Evolutionary conservation across 2,888 invertebrate species (phyloP).

Genomic region (Agapostemon virescens): DNA sequence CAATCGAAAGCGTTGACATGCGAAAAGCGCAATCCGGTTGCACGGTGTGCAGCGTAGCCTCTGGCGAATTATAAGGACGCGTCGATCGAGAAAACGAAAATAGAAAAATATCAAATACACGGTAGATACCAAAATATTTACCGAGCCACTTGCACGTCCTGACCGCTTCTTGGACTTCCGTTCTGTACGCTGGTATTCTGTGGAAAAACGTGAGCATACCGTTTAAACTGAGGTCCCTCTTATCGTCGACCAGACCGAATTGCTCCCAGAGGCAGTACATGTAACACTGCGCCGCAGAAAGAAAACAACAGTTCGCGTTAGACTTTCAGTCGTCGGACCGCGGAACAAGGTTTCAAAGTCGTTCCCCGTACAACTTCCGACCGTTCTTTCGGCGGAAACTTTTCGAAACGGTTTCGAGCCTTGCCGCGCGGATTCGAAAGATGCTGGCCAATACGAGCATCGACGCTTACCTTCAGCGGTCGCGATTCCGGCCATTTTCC

Average conservation of each 20-base stretch:
- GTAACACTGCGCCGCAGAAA: slow-evolving; percentile 74
- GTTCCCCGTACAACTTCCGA: too few species aligned
- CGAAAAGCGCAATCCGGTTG: background rate
- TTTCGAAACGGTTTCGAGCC: background rate
- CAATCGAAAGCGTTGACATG: slow-evolving; percentile 36
- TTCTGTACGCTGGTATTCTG: slow-evolving; percentile 77
- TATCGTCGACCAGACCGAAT: slow-evolving; percentile 78
- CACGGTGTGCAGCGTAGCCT: background rate
- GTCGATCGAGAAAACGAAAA: slow-evolving; percentile 50
- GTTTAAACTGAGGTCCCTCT: slow-evolving; percentile 74
- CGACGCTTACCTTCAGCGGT: slow-evolving; percentile 73
- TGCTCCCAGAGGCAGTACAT: slow-evolving; percentile 79
- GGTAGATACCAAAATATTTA: slow-evolving; percentile 75
- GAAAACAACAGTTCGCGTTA: background rate
- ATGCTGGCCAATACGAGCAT: background rate
- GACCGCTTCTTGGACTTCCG: slow-evolving; percentile 75
- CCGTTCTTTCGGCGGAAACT: too few species aligned
- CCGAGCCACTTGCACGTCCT: slow-evolving; percentile 75
- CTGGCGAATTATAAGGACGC: background rate
- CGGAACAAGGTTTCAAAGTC: background rate
- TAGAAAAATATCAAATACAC: slow-evolving; percentile 25
- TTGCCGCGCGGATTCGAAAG: background rate
- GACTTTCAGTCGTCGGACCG: background rate
- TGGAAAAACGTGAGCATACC: slow-evolving; percentile 78
- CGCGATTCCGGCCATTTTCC: slow-evolving; percentile 75